Evolutionary conservation across 2,888 invertebrate species (phyloP).

Genomic region (Anoplius nigerrimus): DNA sequence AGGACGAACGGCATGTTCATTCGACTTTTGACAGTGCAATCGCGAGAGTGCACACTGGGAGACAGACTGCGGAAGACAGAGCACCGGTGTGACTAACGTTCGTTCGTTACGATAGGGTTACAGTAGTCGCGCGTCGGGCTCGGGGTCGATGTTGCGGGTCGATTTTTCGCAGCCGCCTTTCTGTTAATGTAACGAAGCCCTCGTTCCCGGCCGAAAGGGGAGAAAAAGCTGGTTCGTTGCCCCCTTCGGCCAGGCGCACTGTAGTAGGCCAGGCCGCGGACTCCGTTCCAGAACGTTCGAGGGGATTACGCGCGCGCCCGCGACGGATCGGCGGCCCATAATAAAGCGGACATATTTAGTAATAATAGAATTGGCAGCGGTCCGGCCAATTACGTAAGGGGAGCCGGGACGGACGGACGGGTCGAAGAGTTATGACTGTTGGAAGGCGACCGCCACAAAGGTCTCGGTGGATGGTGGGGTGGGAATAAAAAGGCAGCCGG

Average conservation of each 20-base stretch:
- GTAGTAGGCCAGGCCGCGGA: not conserved
- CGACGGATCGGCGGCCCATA: not conserved
- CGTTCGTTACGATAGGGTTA: no score
- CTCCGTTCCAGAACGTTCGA: no score
- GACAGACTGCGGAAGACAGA: no score
- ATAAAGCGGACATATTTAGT: slow-evolving; percentile 34
- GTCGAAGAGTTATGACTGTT: slow-evolving; percentile 43
- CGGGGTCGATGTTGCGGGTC: no score
- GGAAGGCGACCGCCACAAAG: slow-evolving; percentile 38
- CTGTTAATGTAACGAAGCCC: not conserved
- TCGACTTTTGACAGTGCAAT: no score
- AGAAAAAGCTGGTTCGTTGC: no score
- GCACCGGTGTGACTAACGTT: no score
- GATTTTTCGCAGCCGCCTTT: not conserved
- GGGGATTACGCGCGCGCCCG: no score
- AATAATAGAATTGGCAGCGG: slow-evolving; percentile 55
- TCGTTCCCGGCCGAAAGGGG: no score
- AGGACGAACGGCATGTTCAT: no score
- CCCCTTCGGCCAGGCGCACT: not conserved
- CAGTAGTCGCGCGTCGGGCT: no score
- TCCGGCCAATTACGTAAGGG: slow-evolving; percentile 38
- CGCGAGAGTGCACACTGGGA: no score
- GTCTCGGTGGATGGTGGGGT: slow-evolving; percentile 41
- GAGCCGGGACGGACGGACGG: slow-evolving; percentile 8
- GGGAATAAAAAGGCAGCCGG: slow-evolving; percentile 45